Base-by-base conservation (phyloP, 2,888 invertebrate genomes). In the Caenorhabditis afra region DNA sequence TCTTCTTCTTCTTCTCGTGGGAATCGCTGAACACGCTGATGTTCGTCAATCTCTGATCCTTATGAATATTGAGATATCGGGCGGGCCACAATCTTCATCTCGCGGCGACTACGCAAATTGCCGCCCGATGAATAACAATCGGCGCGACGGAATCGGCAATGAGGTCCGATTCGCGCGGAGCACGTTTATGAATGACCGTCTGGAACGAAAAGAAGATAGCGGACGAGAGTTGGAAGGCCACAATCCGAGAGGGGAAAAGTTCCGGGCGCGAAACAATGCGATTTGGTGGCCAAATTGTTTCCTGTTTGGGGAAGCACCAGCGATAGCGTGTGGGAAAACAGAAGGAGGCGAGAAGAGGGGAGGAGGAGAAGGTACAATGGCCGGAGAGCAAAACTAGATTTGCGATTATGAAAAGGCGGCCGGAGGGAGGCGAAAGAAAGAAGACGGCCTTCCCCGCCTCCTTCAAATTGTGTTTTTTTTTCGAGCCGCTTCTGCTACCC, bases 271-370 rank as follows among this genome's bases (percentile, higher is more conserved):
- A 73, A 73, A 73, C 65, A 64, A 73, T 64, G 66, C 62, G 55
- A 71, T 71, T 70, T 53, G 61, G 52, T 45, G 59, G 49, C 59
- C 62, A 62, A 71, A 71, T 71, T 71, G 71, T 57, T 71, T 71
- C 71, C 71, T 71, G 71, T 64, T 71, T 71, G 49, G 22, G 57
- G 50, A 58, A 71, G 62, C 23, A 49, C 23, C 23, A 49, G 16
- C 23, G 35, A 62, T 29, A 45, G 10, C 41, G 41, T 37, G 20
- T 23, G 14, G 50, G 47, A 45, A 23, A 37, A 58, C 11, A 49
- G 49, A 50, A 45, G 55, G 11, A 22, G 29, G 12, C 50, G 14
- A 23, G 3, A 45, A 41, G 23, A 39, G 39, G 45, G 29, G 29
- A 29, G 7, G 7, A 29, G 29, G 29, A 61, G 52, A 66, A 62